Conservation (phyloP, 1,140 invertebrate species). For the Ostrea edulis region DNA sequence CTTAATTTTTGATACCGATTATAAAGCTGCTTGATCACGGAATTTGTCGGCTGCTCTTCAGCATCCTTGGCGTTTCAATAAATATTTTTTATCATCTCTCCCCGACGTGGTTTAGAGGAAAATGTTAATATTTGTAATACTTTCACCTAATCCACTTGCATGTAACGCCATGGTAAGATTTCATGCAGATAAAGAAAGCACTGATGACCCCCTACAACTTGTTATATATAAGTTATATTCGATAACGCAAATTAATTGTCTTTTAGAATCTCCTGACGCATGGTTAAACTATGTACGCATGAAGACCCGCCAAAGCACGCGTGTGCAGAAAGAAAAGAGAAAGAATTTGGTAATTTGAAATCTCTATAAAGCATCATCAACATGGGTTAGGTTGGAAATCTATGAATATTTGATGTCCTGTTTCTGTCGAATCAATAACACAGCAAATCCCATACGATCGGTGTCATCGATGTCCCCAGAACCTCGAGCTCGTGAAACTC, state of each 20-base stretch:
- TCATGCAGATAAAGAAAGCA: background rate
- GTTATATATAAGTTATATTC: background rate
- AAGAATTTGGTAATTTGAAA: background rate
- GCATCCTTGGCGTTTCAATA: conserved; percentile 5
- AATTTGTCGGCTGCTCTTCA: conserved; percentile 20
- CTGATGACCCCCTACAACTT: background rate
- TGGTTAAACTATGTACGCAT: background rate
- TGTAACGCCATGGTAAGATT: conserved; percentile 2
- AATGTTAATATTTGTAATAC: background rate
- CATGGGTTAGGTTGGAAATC: background rate
- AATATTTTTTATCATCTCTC: conserved; percentile 10
- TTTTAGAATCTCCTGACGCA: background rate
- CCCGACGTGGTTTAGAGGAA: background rate
- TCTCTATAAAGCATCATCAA: background rate
- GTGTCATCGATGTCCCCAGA: background rate
- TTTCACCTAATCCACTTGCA: conserved; percentile 31
- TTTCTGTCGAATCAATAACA: background rate
- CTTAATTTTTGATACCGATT: conserved; percentile 18
- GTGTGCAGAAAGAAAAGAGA: background rate
- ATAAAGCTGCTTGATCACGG: background rate
- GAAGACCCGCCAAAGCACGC: background rate
- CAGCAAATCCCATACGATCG: background rate
- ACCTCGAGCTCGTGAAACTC: background rate
- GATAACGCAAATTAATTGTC: background rate
- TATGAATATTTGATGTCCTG: conserved; percentile 29